Evolutionary conservation across 2,888 invertebrate species (phyloP), one percentile per base, ranked within the genome.

Genomic region (Latrodectus elegans): DNA sequence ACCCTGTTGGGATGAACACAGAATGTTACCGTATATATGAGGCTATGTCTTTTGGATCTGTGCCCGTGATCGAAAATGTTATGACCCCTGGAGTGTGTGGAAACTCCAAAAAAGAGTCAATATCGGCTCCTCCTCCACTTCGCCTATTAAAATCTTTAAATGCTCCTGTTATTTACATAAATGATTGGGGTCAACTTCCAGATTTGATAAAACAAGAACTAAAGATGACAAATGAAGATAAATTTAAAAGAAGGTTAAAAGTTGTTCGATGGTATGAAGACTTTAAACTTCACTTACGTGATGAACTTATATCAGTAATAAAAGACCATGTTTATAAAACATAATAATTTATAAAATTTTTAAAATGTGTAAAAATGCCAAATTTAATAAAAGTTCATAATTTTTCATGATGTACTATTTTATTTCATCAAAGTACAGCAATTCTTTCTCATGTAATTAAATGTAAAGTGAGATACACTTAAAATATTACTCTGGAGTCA

Each of bases 1-100:
- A 92, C 89, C 94, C 94, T 12, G 93, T 93, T 22, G 94, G 94
- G 6, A 90, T 91, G 90, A 94, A 94, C 90, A 91, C 93, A 0
- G 94, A 94, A 90, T 93, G 93, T 88, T 94, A 94, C 90, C 91
- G 94, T 26, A 93, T 94, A 72, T 94, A 94, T 90, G 94, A 94
- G 91, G 93, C 94, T 26, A 90, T 94, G 90, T 91, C 93, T 12
- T 91, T 92, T 77, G 94, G 94, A 9, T 93, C 93, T 65, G 91
- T 94, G 73, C 94, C 94, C 4, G 92, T 94, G 10, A 90, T 93
- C 6, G 93, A 93, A 90, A 92, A 92, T 90, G 90, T 91, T 4
- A 91, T 92, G 90, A 93, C 93, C 3, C 91, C 92, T n/a, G 93
- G 93, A 22, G 88, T 90, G 38, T 93, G 93, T 91, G 92, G 92